Percentiles rank a stretch among this genome's conserved stretches.
These are phyloP conservation scores for Patella pellucida DNA, from an alignment of 2,888 invertebrate genomes.

Conservation along the genomic window DNA sequence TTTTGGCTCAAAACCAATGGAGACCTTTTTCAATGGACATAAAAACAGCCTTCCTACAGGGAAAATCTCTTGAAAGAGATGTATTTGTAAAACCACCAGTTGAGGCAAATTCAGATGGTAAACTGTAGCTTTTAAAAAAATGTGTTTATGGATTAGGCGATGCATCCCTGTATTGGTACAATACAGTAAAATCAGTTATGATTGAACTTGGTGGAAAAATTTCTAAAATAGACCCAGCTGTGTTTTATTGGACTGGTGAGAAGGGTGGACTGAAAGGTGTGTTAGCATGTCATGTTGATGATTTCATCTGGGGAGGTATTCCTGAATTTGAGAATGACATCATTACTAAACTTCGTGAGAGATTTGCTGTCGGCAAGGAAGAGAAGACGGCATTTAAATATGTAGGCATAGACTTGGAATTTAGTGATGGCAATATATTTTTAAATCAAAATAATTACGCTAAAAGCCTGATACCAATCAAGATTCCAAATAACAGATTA, in stretches of 20 bases:
- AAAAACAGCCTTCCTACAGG: constrained; percentile 21
- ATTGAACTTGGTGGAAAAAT: constrained; percentile 2
- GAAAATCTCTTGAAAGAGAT: not conserved
- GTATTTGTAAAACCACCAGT: constrained; percentile 3
- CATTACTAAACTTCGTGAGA: constrained; percentile 12
- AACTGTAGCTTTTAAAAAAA: constrained; percentile 13
- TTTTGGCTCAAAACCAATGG: constrained; percentile 9
- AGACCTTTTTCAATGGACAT: constrained; percentile 16
- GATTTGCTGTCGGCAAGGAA: constrained; percentile 21
- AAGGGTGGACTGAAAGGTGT: constrained; percentile 10
- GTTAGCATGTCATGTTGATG: constrained; percentile 28
- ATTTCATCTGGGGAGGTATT: constrained; percentile 21
- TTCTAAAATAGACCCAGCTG: constrained; percentile 15
- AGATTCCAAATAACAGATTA: not conserved
- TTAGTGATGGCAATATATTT: not conserved
- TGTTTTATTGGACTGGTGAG: constrained; percentile 18
- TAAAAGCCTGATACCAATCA: not conserved
- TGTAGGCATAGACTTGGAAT: constrained; percentile 17
- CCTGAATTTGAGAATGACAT: constrained; percentile 13
- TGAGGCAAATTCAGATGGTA: constrained; percentile 13
- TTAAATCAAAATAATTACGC: not conserved
- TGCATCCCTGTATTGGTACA: constrained; percentile 24
- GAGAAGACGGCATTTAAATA: constrained; percentile 18
- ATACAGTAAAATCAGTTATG: constrained; percentile 12
- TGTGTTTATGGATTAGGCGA: constrained; percentile 26